phyloP scores from a whole-genome alignment of 2,888 invertebrate species.

The Mimachlamys varia region DNA sequence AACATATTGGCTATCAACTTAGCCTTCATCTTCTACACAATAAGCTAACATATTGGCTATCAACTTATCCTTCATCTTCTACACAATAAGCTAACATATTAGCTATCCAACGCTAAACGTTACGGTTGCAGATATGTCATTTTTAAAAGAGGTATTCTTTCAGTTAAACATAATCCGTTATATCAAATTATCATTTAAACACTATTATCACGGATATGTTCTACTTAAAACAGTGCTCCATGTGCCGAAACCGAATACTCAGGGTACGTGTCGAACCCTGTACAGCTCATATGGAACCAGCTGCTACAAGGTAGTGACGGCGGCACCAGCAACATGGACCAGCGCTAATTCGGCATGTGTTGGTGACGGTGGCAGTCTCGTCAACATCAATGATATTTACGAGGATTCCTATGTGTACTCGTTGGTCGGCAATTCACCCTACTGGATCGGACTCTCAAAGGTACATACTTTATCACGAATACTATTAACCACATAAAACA shows the following conservation, averaged over 20 bases:
- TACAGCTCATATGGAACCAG: constrained; percentile 39
- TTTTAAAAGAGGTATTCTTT: no score
- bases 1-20: no score
- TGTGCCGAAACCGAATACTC: not conserved
- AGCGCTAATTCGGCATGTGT: constrained; percentile 65
- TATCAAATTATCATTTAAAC: no score
- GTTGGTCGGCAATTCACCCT: constrained; percentile 48
- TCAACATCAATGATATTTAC: constrained; percentile 61
- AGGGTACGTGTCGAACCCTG: constrained; percentile 36
- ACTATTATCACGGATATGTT: not conserved
- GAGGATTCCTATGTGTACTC: constrained; percentile 66
- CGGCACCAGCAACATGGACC: constrained; percentile 57
- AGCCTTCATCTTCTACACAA: no score
- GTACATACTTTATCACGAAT: not conserved
- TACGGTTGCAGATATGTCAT: no score
- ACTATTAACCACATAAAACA: no score
- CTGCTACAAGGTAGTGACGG: constrained; percentile 45
- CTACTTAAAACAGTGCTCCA: not conserved
- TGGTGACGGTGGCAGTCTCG: constrained; percentile 60
- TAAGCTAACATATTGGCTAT: no score
- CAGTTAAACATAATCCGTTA: no score
- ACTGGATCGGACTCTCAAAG: constrained; percentile 67
- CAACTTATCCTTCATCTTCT: no score
- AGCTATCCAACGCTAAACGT: no score
- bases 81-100: no score